phyloP scores from a whole-genome alignment of 2,113 vertebrate species.

The Nothocercus julius region DNA sequence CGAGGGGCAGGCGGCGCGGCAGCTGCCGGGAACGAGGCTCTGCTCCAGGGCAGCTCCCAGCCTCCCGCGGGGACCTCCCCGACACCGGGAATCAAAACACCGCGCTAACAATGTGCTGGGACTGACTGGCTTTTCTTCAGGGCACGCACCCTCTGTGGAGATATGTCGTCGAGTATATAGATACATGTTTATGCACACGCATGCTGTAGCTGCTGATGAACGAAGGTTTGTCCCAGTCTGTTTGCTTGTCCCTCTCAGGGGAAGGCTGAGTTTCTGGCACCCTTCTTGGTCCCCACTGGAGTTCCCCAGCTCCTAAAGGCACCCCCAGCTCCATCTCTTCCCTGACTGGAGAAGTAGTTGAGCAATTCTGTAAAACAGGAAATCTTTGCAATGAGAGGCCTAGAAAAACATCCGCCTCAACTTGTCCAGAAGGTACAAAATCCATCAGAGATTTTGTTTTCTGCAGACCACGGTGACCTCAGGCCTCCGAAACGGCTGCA shows the following conservation, averaged over 20 bases:
- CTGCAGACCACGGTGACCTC: not conserved
- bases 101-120: not conserved
- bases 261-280: not conserved
- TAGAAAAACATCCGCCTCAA: not conserved
- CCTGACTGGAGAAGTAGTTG: not conserved
- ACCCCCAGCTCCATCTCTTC: not conserved
- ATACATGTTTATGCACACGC: not conserved
- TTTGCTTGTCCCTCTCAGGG: not conserved
- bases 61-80: not conserved
- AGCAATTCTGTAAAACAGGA: slow-evolving; percentile 19
- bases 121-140: not conserved
- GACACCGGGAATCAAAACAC: not conserved
- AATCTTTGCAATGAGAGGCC: not conserved
- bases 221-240: not conserved
- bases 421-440: not conserved
- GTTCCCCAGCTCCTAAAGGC: not conserved
- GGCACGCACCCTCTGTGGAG: not conserved
- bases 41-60: not conserved
- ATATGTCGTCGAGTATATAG: not conserved
- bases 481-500: accelerated
- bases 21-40: not conserved
- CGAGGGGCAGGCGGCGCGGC: not conserved
- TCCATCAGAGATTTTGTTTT: not conserved
- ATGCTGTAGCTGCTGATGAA: not conserved
- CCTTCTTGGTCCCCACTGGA: accelerated